Conservation (phyloP, 1,140 invertebrate species). For the Tribolium madens region DNA sequence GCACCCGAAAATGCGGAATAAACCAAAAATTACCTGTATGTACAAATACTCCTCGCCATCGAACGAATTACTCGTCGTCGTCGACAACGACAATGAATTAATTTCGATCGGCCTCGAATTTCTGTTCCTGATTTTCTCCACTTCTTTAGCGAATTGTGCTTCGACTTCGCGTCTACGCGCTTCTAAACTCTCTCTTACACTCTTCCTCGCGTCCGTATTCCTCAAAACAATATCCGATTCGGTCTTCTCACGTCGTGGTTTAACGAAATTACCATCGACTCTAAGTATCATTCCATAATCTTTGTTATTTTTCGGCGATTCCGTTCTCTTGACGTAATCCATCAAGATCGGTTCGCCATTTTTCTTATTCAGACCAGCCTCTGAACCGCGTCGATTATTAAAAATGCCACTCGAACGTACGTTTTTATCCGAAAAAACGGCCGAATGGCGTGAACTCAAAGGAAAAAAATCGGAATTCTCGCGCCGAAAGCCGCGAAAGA, state of each 20-base stretch:
- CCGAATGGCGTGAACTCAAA: slow-evolving; percentile 77
- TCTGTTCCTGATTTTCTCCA: slow-evolving; percentile 65
- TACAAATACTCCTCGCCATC: slow-evolving; percentile 63
- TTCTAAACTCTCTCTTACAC: slow-evolving; percentile 65
- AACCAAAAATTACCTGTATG: slow-evolving; percentile 62
- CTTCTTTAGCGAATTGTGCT: slow-evolving; percentile 63
- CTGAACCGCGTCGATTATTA: slow-evolving; percentile 74
- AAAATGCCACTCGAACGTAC: slow-evolving; percentile 74
- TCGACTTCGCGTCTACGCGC: slow-evolving; percentile 68
- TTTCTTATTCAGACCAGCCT: slow-evolving; percentile 68
- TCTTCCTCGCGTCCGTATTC: slow-evolving; percentile 69
- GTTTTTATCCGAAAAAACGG: slow-evolving; percentile 71
- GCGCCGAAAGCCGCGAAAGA: slow-evolving; percentile 81
- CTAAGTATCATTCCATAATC: slow-evolving; percentile 63
- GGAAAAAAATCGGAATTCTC: slow-evolving; percentile 87
- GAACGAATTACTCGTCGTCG: slow-evolving; percentile 55
- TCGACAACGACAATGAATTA: slow-evolving; percentile 56
- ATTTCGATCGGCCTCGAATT: slow-evolving; percentile 68
- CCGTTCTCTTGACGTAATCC: slow-evolving; percentile 75
- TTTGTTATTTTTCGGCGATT: slow-evolving; percentile 59
- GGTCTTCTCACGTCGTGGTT: slow-evolving; percentile 85
- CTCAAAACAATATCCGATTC: slow-evolving; percentile 85
- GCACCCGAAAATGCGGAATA: slow-evolving; percentile 53
- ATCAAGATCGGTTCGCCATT: slow-evolving; percentile 78
- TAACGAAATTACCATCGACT: slow-evolving; percentile 64